Base-by-base conservation (phyloP, 2,797 vertebrate species). In the Mus minutoides region DNA sequence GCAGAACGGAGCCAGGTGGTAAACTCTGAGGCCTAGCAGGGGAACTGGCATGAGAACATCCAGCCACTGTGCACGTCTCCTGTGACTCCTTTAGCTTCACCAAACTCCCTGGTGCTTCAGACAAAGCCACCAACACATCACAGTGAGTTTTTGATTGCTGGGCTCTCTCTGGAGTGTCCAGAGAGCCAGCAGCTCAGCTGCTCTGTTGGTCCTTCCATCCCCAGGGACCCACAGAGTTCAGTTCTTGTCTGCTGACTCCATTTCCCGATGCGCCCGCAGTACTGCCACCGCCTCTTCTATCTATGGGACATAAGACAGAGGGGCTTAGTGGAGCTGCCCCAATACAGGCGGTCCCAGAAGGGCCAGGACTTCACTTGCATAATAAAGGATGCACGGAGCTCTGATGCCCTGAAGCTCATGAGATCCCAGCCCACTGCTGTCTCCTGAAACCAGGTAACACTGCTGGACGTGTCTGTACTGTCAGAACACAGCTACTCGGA, bases 221-320 rank as follows among this genome's bases (percentile, higher is more conserved):
- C 86, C 71, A 2, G 6, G 0, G 80, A 96, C 97, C 52, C 95
- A 98, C 98, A 97, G 31, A 17, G 4, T 71, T 98, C 98, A 98
- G 40, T 88, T 96, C 88, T 96, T 89, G 75, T 99, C 7, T 97
- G 97, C 13, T 95, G 43, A 64, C 79, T 99, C 99, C 0, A 98
- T 97, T 0, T 96, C 98, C 97, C 99, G 99, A 97, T 99, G 99
- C 9, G 99, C 99, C 95, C 99, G 99, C 49, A 99, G 98, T 90
- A 99, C 99, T 0, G 99, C 99, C 0, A 99, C 98, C 0, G 99
- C 99, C 94, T 99, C 99, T 19, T 99, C 99, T 6, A 99, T 99
- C 99, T 99, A 64, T 1, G 94, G 58, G 97, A 83, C 52, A 97
- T 71, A 92, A 34, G 0, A 12, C 9, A 40, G 11, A 80, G 62